Conservation (phyloP, 35 echinoderm and acorn worm genomes). For the Anneissia japonica region DNA sequence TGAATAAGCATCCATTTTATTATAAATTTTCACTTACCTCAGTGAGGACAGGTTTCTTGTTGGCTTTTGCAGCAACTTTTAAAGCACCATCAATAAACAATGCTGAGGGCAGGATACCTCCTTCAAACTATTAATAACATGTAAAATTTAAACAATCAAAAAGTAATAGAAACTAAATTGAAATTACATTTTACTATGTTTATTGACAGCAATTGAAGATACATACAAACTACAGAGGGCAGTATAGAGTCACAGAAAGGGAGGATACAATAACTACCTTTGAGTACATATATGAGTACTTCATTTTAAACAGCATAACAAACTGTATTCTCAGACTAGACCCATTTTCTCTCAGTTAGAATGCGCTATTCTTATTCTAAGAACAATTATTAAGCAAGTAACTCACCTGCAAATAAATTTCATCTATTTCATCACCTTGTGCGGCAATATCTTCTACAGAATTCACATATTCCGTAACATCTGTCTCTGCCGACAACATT, state of each 20-base stretch:
- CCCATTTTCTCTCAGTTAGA: too few relatives aligned
- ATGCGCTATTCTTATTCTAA: too few relatives aligned
- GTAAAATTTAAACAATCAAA: slow-evolving; percentile 46
- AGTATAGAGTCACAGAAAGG: background rate
- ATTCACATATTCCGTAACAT: slow-evolving; percentile 80
- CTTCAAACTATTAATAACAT: background rate
- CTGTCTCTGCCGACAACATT: slow-evolving; percentile 57
- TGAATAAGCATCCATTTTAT: too few relatives aligned
- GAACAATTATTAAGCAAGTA: background rate
- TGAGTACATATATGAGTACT: too few relatives aligned
- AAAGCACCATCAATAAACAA: slow-evolving; percentile 85
- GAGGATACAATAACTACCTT: too few relatives aligned
- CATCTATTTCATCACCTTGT: slow-evolving; percentile 80
- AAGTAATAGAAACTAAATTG: slow-evolving; percentile 31
- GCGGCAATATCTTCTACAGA: slow-evolving; percentile 90
- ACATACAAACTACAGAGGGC: too few relatives aligned
- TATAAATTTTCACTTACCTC: slow-evolving; percentile 63
- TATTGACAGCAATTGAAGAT: too few relatives aligned
- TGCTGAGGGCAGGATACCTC: slow-evolving; percentile 37
- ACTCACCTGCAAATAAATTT: slow-evolving; percentile 82
- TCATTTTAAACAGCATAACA: too few relatives aligned
- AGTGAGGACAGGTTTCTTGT: slow-evolving; percentile 79
- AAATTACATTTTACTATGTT: too few relatives aligned
- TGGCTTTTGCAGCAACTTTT: slow-evolving; percentile 66
- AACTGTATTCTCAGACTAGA: too few relatives aligned